These are phyloP conservation scores for Leptonema lineaticorne DNA, from an alignment of 1,140 invertebrate species.

Conservation along the genomic window DNA sequence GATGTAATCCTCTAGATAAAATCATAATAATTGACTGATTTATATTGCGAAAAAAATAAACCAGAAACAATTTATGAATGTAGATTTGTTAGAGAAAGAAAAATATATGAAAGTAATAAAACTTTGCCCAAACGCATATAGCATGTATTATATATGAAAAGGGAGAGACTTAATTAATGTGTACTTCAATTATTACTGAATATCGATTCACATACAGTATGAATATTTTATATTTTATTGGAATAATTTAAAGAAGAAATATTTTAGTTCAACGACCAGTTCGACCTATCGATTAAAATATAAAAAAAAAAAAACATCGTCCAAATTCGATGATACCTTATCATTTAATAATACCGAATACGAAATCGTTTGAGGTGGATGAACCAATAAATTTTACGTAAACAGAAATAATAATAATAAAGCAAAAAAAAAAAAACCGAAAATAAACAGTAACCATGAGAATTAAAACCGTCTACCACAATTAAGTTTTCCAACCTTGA, in stretches of 20 bases:
- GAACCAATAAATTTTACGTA: not conserved
- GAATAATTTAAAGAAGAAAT: not conserved
- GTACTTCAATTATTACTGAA: not conserved
- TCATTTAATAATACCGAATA: not conserved
- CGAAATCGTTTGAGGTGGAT: not conserved
- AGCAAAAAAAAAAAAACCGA: not conserved
- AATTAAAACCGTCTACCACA: not conserved
- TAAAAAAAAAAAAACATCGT: not conserved
- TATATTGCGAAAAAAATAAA: not conserved
- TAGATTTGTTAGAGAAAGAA: not conserved
- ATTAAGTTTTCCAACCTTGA: constrained; percentile 5
- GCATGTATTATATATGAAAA: not conserved
- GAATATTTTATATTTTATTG: not conserved
- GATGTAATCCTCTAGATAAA: no score
- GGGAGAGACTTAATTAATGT: not conserved
- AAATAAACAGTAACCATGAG: not conserved
- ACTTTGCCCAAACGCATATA: no score
- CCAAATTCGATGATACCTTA: not conserved
- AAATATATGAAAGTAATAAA: no score
- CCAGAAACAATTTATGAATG: not conserved
- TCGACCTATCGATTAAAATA: not conserved
- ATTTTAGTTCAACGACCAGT: not conserved
- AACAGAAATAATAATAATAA: not conserved
- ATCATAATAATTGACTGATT: no score
- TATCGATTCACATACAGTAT: not conserved